phyloP scores from a whole-genome alignment of 2,113 vertebrate species.

The Cricetomys ansorgei region DNA sequence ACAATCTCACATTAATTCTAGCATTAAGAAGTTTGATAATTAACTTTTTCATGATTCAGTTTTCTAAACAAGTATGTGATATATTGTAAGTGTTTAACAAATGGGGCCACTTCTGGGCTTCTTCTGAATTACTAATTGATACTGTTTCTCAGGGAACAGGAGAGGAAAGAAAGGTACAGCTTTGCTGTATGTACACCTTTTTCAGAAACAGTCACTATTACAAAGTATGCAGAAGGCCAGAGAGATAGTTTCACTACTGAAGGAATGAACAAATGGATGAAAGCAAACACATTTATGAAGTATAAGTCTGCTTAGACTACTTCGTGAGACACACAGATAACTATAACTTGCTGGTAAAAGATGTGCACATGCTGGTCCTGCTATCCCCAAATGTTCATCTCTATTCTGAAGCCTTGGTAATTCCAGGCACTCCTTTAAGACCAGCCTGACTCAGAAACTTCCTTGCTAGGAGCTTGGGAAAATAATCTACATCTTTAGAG shows the following conservation, averaged over 20 bases:
- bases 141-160: neutral
- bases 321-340: neutral
- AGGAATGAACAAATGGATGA: neutral
- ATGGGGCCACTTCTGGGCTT: neutral
- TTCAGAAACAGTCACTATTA: conserved; percentile 3
- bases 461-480: neutral
- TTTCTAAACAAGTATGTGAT: neutral
- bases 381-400: neutral
- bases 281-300: neutral
- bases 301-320: neutral
- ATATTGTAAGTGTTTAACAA: neutral
- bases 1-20: neutral
- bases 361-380: neutral
- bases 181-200: neutral
- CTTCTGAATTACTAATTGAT: conserved; percentile 7
- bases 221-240: neutral
- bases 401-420: neutral
- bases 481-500: neutral
- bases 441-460: neutral
- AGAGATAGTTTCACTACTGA: neutral
- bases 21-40: neutral
- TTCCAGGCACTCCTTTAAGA: neutral
- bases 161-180: neutral
- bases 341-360: neutral
- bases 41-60: conserved; percentile 3